Percentiles rank a stretch among this genome's conserved stretches.
Evolutionary conservation across 2,113 vertebrate genomes (phyloP).

Genomic region (Myxocyprinus asiaticus): DNA sequence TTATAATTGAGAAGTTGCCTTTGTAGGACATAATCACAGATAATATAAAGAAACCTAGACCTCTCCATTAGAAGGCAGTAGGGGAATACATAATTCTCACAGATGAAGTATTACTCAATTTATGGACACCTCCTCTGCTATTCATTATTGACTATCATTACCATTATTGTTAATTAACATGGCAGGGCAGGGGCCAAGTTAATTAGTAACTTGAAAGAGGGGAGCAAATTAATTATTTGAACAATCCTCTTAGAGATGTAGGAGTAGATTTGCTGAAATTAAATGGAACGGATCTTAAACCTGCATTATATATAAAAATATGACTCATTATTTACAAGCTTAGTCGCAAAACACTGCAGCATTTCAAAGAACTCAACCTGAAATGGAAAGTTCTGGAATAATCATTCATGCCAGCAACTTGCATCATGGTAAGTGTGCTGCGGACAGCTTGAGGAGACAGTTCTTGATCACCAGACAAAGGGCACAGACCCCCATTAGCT

Average conservation of each 20-base stretch:
- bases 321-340: conserved; percentile 12
- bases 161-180: neutral
- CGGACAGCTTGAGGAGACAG: conserved; percentile 60
- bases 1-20: too few relatives aligned
- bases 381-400: conserved; percentile 68
- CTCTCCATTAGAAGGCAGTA: conserved; percentile 38
- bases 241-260: neutral
- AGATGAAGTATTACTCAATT: neutral
- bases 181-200: neutral
- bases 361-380: conserved; percentile 55
- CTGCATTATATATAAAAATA: neutral
- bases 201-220: conserved; percentile 1
- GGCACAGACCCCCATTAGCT: conserved; percentile 72
- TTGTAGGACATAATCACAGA: neutral
- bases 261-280: neutral
- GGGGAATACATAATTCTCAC: neutral
- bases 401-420: conserved; percentile 72
- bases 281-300: neutral
- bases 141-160: neutral
- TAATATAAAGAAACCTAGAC: neutral
- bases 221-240: neutral
- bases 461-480: conserved; percentile 72
- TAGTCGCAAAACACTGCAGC: neutral
- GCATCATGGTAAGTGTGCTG: conserved; percentile 69
- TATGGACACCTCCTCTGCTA: neutral